phyloP scores from a whole-genome alignment of 2,888 invertebrate species.

The Seira musarum region DNA sequence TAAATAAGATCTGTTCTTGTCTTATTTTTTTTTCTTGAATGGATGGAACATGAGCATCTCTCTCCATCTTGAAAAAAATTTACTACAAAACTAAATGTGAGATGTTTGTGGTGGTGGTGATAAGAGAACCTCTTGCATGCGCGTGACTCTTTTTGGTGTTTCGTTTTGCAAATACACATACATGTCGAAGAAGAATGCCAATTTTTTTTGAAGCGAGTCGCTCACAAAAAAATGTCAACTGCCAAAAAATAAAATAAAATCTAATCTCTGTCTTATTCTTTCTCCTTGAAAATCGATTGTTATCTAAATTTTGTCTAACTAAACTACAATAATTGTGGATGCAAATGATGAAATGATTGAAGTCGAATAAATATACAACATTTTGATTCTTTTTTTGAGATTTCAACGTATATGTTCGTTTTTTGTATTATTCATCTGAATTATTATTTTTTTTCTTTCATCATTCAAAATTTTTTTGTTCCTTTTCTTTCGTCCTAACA shows the following conservation, averaged over 20 bases:
- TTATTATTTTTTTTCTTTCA: background rate
- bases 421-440: constrained; percentile 54
- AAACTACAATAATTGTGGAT: too few relatives aligned
- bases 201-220: too few relatives aligned
- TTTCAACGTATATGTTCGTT: constrained; percentile 55
- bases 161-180: too few relatives aligned
- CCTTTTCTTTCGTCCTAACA: constrained; percentile 52
- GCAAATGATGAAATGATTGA: too few relatives aligned
- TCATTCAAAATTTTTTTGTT: constrained; percentile 47
- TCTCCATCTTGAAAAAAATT: too few relatives aligned
- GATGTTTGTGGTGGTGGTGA: background rate
- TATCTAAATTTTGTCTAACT: too few relatives aligned
- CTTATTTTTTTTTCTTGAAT: background rate
- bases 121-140: constrained; percentile 3
- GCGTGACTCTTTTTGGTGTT: background rate
- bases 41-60: background rate
- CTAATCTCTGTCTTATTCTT: too few relatives aligned
- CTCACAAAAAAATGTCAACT: constrained; percentile 4
- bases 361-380: too few relatives aligned
- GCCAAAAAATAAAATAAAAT: background rate
- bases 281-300: too few relatives aligned
- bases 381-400: too few relatives aligned
- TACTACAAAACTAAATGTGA: background rate
- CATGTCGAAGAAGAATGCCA: too few relatives aligned
- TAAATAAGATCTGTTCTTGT: background rate